Base-by-base conservation (phyloP, 2,797 vertebrate species). In the Sitta carolinensis region DNA sequence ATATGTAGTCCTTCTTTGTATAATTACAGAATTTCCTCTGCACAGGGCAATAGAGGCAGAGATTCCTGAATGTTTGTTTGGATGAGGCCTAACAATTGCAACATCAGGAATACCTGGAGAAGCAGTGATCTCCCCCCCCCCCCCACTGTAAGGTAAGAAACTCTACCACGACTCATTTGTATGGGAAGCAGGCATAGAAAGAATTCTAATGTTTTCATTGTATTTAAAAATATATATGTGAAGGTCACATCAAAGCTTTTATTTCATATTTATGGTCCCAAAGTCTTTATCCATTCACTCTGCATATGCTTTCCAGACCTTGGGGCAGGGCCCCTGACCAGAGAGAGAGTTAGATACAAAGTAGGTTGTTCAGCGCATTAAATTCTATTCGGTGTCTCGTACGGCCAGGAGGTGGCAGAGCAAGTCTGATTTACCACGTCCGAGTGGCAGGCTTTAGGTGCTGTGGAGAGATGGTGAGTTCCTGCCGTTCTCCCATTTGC, bases 371-470 rank as follows among this genome's bases (percentile, higher is more conserved):
- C 3, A 51, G 51, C 27, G 1, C 58, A 29, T 47, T 34, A 36
- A 68, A 48, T 75, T 50, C 55, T 70, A 3, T 15, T 83, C 1
- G 0, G 30, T 74, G 36, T 54, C 32, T 70, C 43, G 11, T 38
- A 25, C 7, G 68, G 45, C 97, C 98, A 96, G 96, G 80, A 97
- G 96, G 87, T 97, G 97, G 97, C 97, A 97, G 93, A 94, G 77
- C 57, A 55, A 83, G 89, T 63, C 78, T 62, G 23, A 19, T 54
- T 93, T 90, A 76, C 74, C 47, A 45, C 7, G 2, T 4, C 8
- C 13, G 36, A 42, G 21, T 36, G 26, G 2, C 26, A 38, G 29
- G 22, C 52, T 55, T 10, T 40, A 25, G n/a, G 17, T 77, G 11
- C 18, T 42, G 16, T 26, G 38, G 19, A 38, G 75, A 20, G 22